Evolutionary conservation across 2,113 vertebrate genomes (phyloP), one percentile per base, ranked within the genome.

Genomic region (Candoia aspera): DNA sequence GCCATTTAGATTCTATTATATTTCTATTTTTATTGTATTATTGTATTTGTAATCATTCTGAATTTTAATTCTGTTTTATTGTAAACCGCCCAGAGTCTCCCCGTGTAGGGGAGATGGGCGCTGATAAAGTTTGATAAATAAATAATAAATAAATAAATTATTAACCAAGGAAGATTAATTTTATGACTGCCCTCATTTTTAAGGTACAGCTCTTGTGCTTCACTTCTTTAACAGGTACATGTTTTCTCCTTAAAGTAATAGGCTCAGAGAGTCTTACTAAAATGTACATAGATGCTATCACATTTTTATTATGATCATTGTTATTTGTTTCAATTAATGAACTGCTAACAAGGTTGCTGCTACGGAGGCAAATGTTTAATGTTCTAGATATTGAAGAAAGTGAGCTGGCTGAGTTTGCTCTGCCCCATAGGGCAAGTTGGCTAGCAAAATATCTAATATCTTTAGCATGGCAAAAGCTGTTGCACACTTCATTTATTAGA

Each of bases 291-390:
- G 29, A 26, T 12, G 21, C 37, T 93, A 84, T 93, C 68, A 92
- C 90, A 55, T 29, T 33, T 84, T 24, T 92, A 49, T 57, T 91
- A 0, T 42, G 90, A 53, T 86, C 90, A 84, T 11, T 46, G 13
- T 86, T 57, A 19, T 2, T 0, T 91, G 29, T 49, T 94, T 95
- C 91, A 94, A 49, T 92, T 5, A 93, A 93, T 90, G 8, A 91
- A 55, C 58, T 94, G 53, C 24, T 3, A 64, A 42, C 79, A 93
- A 60, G 33, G 55, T 85, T 92, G 73, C 37, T 73, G 26, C 73
- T 90, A 59, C 17, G 84, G 90, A 95, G 91, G 87, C 86, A 92
- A 92, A 84, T 55, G 4, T 96, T 97, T 94, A 93, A 92, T 94
- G 88, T 86, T 96, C 92, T 91, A 46, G 15, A 23, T 95, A 24